Evolutionary conservation across 1,140 invertebrate species (phyloP).

Genomic region (Tetragonula clypearis): DNA sequence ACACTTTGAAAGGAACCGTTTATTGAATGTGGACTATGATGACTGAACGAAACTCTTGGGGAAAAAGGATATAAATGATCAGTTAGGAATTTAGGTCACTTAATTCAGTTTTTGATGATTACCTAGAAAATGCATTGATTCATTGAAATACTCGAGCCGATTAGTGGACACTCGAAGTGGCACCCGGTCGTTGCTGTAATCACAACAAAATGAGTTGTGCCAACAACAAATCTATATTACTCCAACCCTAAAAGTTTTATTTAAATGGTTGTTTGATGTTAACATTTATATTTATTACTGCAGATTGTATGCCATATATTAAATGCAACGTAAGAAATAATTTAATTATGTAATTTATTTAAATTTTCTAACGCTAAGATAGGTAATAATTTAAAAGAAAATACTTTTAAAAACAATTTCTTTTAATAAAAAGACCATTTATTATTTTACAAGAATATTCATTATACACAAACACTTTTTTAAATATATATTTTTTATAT

Average conservation of each 20-base stretch:
- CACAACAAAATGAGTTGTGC: slow-evolving; percentile 83
- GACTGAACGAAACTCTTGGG: slow-evolving; percentile 57
- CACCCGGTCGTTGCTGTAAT: slow-evolving; percentile 81
- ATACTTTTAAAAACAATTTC: slow-evolving; percentile 37
- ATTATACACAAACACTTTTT: slow-evolving; percentile 33
- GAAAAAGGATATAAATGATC: slow-evolving; percentile 68
- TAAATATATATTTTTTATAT: slow-evolving; percentile 37
- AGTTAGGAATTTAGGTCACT: slow-evolving; percentile 74
- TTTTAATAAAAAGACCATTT: slow-evolving; percentile 47
- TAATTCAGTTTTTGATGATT: slow-evolving; percentile 81
- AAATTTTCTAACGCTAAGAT: not conserved
- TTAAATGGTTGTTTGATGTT: slow-evolving; percentile 53
- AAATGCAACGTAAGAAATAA: slow-evolving; percentile 3
- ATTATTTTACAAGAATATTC: slow-evolving; percentile 42
- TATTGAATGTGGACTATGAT: slow-evolving; percentile 65
- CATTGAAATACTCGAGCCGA: slow-evolving; percentile 81
- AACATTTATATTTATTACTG: slow-evolving; percentile 23
- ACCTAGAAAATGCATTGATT: slow-evolving; percentile 82
- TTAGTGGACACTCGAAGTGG: slow-evolving; percentile 80
- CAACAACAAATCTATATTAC: slow-evolving; percentile 78
- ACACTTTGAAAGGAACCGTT: slow-evolving; percentile 9
- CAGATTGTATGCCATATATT: not conserved
- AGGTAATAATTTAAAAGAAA: slow-evolving; percentile 29
- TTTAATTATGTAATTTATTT: not conserved
- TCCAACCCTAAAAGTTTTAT: slow-evolving; percentile 53